A percentile compares a stretch with the other conserved stretches of the same genome.
Conservation (phyloP, 2,113 vertebrate genomes). For the Pterocles orientalis region DNA sequence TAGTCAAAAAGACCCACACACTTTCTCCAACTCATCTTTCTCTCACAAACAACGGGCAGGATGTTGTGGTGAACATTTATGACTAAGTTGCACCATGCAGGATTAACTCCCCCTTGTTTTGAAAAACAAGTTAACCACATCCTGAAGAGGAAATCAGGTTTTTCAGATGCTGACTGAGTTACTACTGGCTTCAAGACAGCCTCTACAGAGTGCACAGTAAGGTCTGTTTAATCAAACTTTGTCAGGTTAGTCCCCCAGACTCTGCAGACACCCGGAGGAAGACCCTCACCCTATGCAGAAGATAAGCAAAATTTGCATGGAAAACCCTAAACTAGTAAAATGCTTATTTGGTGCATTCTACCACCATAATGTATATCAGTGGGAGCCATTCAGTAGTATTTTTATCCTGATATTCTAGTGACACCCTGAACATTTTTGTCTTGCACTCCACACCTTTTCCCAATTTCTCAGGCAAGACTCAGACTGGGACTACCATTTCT, state of each 20-base stretch:
- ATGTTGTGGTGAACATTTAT: constrained; percentile 11
- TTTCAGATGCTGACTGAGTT: neutral
- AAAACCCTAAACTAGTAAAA: neutral
- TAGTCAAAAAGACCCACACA: neutral
- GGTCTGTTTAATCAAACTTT: neutral
- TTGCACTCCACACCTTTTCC: neutral
- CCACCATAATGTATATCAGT: neutral
- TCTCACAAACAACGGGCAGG: neutral
- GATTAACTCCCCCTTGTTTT: neutral
- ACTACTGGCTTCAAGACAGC: neutral
- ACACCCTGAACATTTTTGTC: neutral
- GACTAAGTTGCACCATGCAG: neutral
- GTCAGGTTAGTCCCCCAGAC: neutral
- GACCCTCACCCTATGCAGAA: neutral
- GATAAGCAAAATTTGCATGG: neutral
- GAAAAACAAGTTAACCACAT: constrained; percentile 22
- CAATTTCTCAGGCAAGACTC: neutral
- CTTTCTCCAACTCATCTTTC: neutral
- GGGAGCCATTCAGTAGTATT: neutral
- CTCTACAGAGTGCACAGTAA: neutral
- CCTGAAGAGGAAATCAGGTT: neutral
- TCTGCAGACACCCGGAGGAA: neutral
- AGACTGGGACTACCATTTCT: neutral
- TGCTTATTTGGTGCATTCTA: neutral
- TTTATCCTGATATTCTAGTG: neutral